These are phyloP conservation scores for Mus minutoides DNA, from an alignment of 2,797 vertebrate genomes.

Conservation along the genomic window DNA sequence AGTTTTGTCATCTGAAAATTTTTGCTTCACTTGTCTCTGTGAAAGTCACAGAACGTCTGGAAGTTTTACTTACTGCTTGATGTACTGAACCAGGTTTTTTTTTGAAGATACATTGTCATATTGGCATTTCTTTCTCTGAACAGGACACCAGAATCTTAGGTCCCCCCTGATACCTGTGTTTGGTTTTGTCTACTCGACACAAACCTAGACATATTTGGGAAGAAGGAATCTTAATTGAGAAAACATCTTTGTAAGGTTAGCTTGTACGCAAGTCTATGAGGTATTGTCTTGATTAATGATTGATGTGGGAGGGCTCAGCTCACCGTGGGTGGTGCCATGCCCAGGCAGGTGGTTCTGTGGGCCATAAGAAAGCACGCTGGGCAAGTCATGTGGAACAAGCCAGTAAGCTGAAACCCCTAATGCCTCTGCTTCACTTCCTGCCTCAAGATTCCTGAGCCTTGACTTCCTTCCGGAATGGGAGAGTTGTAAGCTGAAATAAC, in stretches of 20 bases:
- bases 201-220: neutral
- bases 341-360: neutral
- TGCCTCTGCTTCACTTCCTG: too few relatives aligned
- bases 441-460: neutral
- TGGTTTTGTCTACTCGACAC: neutral
- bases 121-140: neutral
- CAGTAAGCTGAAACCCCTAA: neutral
- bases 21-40: neutral
- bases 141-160: neutral
- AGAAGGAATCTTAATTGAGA: neutral
- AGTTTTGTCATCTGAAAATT: slow-evolving; percentile 38
- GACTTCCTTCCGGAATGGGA: neutral
- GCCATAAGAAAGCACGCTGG: neutral
- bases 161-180: neutral
- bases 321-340: neutral
- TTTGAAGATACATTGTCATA: neutral
- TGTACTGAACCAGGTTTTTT: neutral
- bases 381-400: neutral
- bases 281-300: neutral
- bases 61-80: neutral
- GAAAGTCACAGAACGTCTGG: neutral
- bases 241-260: neutral
- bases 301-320: neutral
- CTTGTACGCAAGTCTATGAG: neutral
- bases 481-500: neutral